Evolutionary conservation across 2,888 invertebrate genomes (phyloP), one percentile per base, ranked within the genome.

Genomic region (Marasmarcha lunaedactyla): DNA sequence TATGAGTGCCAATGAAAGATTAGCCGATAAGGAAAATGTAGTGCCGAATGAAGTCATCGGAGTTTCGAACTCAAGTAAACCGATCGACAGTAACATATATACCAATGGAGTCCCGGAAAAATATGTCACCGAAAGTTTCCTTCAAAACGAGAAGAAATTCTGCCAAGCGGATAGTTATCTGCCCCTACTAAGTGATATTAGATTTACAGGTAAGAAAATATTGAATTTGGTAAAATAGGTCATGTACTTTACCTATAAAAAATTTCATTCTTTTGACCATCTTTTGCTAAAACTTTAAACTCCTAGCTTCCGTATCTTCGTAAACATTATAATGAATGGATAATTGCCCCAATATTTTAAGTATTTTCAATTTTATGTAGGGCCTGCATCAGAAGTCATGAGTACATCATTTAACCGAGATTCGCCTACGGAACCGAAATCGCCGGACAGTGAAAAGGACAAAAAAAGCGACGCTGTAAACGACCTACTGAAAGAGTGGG

Each of bases 401-500:
- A 78, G 68, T 43, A 83, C 83, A 1, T 78, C 81, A 1, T 83
- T 85, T 54, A 71, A 63, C 0, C 74, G 77, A 63, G 83, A 79
- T 36, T 85, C 84, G 1, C 85, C 85, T 1, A 81, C 81, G 1
- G 71, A 70, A 25, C 70, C 74, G 0, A 60, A 54, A 1, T 67
- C 77, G 0, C 71, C 71, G 6, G 70, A 65, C 51, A 59, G 63
- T 50, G 69, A 66, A 47, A 63, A 64, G 46, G 68, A 72, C 48
- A 63, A 59, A 42, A 73, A 74, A 25, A 65, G 71, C 4, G 68
- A 71, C 41, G 66, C 77, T 13, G 68, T 64, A 1, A 63, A 71
- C 0, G 81, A 83, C 12, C 63, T 73, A 49, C 51, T 79, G 47
- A 84, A 88, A 51, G 90, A 90, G 53, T 91, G 90, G 89, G 90